Percentiles rank a stretch among this genome's conserved stretches.
These are phyloP conservation scores for Siphamia tubifer DNA, from an alignment of 2,113 vertebrate genomes.

Conservation along the genomic window DNA sequence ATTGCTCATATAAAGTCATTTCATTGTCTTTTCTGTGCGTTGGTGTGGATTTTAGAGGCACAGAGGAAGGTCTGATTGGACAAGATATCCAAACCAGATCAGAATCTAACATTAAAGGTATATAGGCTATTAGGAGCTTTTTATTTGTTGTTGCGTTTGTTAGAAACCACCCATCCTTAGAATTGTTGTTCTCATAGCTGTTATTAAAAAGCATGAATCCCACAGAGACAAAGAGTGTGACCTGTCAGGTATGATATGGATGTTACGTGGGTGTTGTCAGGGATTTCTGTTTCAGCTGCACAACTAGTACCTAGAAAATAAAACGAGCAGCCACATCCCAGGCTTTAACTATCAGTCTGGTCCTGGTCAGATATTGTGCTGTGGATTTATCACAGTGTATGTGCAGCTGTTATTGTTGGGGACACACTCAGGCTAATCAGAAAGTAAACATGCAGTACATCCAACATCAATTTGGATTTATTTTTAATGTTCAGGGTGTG, in stretches of 20 bases:
- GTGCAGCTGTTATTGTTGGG: too few species aligned
- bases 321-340: too few species aligned
- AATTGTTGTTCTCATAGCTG: too few species aligned
- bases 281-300: background rate
- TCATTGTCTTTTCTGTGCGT: background rate
- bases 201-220: too few species aligned
- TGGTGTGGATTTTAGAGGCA: background rate
- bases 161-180: too few species aligned
- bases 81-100: too few species aligned
- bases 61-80: background rate
- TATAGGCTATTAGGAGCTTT: too few species aligned
- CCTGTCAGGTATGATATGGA: background rate
- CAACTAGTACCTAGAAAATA: background rate
- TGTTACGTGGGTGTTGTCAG: background rate
- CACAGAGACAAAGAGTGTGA: background rate
- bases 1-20: conserved; percentile 4
- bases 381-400: background rate
- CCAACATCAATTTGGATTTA: too few species aligned
- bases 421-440: too few species aligned
- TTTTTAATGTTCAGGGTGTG: background rate
- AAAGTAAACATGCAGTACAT: background rate
- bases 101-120: too few species aligned
- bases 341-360: too few species aligned
- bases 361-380: background rate
- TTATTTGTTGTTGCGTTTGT: too few species aligned